Evolutionary conservation across 2,113 vertebrate genomes (phyloP).

Genomic region (Dicerorhinus sumatrensis): DNA sequence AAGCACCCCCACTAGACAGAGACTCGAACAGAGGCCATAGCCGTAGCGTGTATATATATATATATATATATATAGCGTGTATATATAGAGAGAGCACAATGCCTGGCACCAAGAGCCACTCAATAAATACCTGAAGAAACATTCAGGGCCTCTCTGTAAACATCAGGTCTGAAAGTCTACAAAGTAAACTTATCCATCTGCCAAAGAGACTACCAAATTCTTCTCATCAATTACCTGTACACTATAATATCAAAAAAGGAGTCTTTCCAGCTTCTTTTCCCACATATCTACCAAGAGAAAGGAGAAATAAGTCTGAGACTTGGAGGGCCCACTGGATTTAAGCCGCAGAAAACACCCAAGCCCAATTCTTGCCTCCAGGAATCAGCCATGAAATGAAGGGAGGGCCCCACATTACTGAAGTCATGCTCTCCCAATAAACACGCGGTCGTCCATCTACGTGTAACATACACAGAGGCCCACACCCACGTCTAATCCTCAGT

Average conservation of each 20-base stretch:
- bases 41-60: background rate
- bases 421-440: background rate
- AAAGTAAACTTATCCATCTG: background rate
- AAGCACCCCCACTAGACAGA: background rate
- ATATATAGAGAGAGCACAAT: background rate
- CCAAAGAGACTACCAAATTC: background rate
- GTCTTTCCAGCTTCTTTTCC: background rate
- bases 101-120: background rate
- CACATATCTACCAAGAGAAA: background rate
- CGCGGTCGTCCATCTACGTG: accelerated
- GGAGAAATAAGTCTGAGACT: background rate
- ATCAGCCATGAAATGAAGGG: background rate
- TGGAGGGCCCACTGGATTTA: background rate
- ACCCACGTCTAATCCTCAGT: accelerated
- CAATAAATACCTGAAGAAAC: background rate
- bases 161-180: background rate
- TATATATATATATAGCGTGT: background rate
- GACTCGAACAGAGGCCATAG: background rate
- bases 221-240: background rate
- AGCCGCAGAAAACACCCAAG: background rate
- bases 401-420: background rate
- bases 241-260: background rate
- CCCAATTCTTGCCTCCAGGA: background rate
- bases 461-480: accelerated
- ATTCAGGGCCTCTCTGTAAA: background rate